These are phyloP conservation scores for Balaenoptera acutorostrata DNA, from an alignment of 2,113 vertebrate genomes.

Conservation along the genomic window DNA sequence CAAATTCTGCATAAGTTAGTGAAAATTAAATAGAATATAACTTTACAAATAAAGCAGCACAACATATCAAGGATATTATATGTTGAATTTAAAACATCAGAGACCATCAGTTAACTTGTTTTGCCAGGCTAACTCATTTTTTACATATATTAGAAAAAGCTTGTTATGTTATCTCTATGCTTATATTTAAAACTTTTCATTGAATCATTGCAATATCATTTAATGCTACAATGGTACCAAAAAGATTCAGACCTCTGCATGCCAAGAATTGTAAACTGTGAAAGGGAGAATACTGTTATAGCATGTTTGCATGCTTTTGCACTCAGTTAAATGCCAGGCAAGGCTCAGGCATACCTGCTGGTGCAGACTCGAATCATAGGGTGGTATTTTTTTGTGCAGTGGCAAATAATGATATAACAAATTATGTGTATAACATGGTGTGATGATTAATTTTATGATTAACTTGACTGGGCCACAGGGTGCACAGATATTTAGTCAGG, in stretches of 20 bases:
- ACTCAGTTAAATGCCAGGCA: constrained; percentile 4
- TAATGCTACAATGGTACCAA: constrained; percentile 12
- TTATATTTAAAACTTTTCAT: constrained; percentile 26
- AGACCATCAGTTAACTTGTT: background rate
- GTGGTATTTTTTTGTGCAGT: background rate
- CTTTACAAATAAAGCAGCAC: background rate
- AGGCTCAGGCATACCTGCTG: background rate
- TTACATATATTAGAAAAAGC: background rate
- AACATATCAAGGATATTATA: background rate
- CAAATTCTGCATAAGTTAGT: background rate
- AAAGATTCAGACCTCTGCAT: background rate
- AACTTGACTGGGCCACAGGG: background rate
- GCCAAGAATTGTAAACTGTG: constrained; percentile 16
- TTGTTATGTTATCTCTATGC: background rate
- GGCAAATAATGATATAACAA: background rate
- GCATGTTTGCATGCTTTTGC: background rate
- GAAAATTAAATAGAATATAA: constrained; percentile 14
- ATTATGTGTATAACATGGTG: background rate
- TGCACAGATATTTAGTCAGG: background rate
- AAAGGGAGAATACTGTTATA: constrained; percentile 24
- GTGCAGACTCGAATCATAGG: background rate
- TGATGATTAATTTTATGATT: background rate
- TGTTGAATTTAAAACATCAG: constrained; percentile 40
- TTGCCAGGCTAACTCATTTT: constrained; percentile 3
- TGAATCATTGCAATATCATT: constrained; percentile 28